Percentiles rank a stretch among this genome's conserved stretches.
These are phyloP conservation scores for Ellobius talpinus DNA, from an alignment of 2,113 vertebrate species.

Conservation along the genomic window DNA sequence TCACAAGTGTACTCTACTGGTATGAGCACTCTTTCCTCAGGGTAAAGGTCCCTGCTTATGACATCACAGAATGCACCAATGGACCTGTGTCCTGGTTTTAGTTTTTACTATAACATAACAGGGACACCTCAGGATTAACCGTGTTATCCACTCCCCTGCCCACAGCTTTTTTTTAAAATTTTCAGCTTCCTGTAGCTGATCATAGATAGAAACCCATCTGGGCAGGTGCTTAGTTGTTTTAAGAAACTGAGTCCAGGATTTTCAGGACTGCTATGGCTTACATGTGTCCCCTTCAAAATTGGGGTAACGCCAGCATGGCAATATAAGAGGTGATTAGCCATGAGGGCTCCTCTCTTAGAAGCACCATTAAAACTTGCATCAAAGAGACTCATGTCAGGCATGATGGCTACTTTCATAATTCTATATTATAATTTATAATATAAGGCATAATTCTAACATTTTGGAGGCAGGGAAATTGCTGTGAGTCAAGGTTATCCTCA, in stretches of 20 bases:
- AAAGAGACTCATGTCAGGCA: neutral
- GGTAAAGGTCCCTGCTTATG: slow-evolving; percentile 26
- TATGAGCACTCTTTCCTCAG: slow-evolving; percentile 1
- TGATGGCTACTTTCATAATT: neutral
- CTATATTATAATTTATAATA: too few relatives aligned
- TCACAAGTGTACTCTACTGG: slow-evolving; percentile 17
- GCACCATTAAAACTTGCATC: neutral
- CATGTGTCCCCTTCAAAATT: neutral
- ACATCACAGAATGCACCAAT: slow-evolving; percentile 42
- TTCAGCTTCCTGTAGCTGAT: neutral
- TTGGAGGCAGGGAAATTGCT: neutral
- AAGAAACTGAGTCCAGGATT: neutral
- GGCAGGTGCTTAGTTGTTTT: neutral
- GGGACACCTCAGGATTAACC: slow-evolving; percentile 5
- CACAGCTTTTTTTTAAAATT: neutral
- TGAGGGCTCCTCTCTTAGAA: neutral
- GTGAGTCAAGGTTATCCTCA: neutral
- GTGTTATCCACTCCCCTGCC: neutral
- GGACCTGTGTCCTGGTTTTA: slow-evolving; percentile 18
- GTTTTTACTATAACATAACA: slow-evolving; percentile 18
- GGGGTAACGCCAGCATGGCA: neutral
- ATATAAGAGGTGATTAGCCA: neutral
- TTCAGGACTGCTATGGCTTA: neutral
- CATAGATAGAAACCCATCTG: neutral
- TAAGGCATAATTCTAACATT: neutral